Evolutionary conservation across 2,113 vertebrate species (phyloP), one percentile per base, ranked within the genome.

Genomic region (Mesoclemmys tuberculata): DNA sequence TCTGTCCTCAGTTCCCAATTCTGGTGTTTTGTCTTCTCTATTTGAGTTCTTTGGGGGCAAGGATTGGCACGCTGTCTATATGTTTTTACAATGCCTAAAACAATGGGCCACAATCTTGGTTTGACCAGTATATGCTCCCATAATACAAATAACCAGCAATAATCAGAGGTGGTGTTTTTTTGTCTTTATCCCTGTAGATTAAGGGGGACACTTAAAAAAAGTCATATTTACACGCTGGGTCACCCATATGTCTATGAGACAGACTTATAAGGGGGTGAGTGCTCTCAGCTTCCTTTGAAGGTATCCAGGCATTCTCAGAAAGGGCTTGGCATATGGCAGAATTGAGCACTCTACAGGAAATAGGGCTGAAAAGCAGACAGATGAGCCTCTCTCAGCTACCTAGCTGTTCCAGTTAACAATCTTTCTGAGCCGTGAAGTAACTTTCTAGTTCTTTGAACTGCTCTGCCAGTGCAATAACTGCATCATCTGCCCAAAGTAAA

Each of bases 141-240:
- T n/a, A 71, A 41, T 0, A 0, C n/a, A 68, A 41, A 56, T 56
- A 8, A 3, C 13, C 71, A 27, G 56, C 79, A 87, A 64, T 21
- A 71, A 89, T 75, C 55, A 85, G 71, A 38, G 35, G 10, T 51
- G 51, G 54, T 38, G 38, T 74, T 74, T 74, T 74, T 75, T 48
- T 19, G 27, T 52, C 56, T 78, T 2, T 26, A 26, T 35, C 46
- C 41, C 0, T 0, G 10, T 1, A 19, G n/a, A 4, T 0, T 0
- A 1, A 10, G 0, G 1, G 24, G 41, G 35, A 9, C 35, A 38
- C 19, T 71, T 84, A 55, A 55, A 77, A 85, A 84, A 92, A 58
- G 35, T 61, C 48, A 82, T 84, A 85, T 81, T 31, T 85, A 18
- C 41, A 16, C 77, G 10, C 78, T 6, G 2, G 78, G 55, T 54